Conservation (phyloP, 1,140 invertebrate species). For the Drosophila punjabiensis region DNA sequence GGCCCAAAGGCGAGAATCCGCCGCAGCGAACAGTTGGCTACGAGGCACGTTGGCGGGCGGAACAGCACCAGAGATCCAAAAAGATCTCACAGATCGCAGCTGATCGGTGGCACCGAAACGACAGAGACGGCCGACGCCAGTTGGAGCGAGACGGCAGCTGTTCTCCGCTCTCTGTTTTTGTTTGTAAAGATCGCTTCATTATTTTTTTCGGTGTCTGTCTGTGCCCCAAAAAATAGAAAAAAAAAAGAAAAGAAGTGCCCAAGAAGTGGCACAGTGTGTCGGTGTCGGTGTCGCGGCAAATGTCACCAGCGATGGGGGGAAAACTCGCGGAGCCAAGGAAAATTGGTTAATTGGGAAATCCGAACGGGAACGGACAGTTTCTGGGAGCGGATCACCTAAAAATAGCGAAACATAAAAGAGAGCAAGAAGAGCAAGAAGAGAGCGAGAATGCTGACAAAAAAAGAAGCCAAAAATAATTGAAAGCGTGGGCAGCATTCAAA, state of each 20-base stretch:
- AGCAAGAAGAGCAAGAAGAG: neutral
- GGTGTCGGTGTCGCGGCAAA: conserved; percentile 27
- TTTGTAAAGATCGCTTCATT: conserved; percentile 9
- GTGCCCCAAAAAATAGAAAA: neutral
- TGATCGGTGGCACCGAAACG: conserved; percentile 56
- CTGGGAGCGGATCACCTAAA: conserved; percentile 53
- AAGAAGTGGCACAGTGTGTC: conserved; percentile 56
- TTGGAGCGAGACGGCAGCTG: conserved; percentile 21
- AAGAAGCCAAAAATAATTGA: conserved; percentile 49
- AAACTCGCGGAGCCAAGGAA: conserved; percentile 6
- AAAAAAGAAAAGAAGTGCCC: neutral
- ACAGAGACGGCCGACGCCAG: conserved; percentile 34
- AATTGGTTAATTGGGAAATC: conserved; percentile 29
- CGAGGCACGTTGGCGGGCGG: conserved; percentile 68
- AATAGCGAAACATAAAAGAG: conserved; percentile 58
- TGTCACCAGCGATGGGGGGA: conserved; percentile 26
- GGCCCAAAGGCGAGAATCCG: conserved; percentile 28
- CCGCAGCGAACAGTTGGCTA: conserved; percentile 63
- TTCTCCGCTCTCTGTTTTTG: conserved; percentile 14
- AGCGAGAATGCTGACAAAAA: conserved; percentile 26
- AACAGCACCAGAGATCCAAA: conserved; percentile 20
- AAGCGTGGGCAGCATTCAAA: conserved; percentile 56
- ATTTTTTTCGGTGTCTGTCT: conserved; percentile 10
- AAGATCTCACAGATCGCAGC: conserved; percentile 47
- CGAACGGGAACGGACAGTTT: conserved; percentile 17